These are phyloP conservation scores for Accipiter virgatus DNA, from an alignment of 2,113 vertebrate genomes.

Conservation along the genomic window DNA sequence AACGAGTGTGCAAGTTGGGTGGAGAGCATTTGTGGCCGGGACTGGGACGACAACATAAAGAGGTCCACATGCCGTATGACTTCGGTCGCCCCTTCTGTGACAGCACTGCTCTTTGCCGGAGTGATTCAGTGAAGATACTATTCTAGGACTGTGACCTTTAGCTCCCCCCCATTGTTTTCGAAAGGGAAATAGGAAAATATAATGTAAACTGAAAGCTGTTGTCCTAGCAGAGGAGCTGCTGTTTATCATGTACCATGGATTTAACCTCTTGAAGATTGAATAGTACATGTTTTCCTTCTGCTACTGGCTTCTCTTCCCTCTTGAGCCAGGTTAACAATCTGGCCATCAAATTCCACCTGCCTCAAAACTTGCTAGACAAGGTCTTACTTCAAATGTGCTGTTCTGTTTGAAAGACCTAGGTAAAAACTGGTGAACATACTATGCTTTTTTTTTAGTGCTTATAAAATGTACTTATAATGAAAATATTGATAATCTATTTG, in stretches of 20 bases:
- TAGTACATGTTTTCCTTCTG: neutral
- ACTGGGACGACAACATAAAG: neutral
- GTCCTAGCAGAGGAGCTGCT: neutral
- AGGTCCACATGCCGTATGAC: neutral
- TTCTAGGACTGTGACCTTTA: slow-evolving; percentile 10
- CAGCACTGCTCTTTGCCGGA: neutral
- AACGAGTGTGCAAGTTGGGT: rapidly evolving
- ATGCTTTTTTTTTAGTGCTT: neutral
- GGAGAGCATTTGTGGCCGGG: neutral
- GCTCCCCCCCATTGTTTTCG: neutral
- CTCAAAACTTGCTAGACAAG: neutral
- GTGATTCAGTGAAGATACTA: neutral
- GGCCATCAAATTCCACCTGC: neutral
- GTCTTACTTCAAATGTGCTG: neutral
- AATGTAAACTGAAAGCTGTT: slow-evolving; percentile 21
- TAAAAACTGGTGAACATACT: neutral
- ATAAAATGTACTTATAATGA: neutral
- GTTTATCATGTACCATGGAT: neutral
- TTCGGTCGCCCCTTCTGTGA: neutral
- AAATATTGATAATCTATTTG: neutral
- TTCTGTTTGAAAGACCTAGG: neutral
- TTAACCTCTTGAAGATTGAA: neutral
- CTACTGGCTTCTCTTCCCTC: neutral
- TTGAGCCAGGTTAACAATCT: neutral
- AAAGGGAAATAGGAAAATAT: neutral